Evolutionary conservation across 64 coral and sea anemone species (phyloP).

Genomic region (Pocillopora verrucosa): DNA sequence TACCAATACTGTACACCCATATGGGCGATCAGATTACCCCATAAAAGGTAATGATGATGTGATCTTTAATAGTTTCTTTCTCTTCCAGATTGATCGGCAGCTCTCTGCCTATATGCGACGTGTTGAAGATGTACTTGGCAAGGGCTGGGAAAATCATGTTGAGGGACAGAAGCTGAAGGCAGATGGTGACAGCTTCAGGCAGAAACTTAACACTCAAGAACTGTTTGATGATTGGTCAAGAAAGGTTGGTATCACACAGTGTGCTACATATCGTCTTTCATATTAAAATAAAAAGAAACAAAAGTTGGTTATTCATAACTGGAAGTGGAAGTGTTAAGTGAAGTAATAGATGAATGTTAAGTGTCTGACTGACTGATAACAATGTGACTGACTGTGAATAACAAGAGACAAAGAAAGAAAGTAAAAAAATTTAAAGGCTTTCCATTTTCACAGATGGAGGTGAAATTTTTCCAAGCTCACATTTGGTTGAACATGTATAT

Average conservation of each 20-base stretch:
- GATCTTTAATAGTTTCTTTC: neutral
- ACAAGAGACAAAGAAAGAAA: too few relatives aligned
- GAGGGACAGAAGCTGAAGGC: slow-evolving; percentile 94
- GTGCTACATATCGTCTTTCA: neutral
- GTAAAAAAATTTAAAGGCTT: too few relatives aligned
- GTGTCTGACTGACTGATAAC: too few relatives aligned
- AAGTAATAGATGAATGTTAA: too few relatives aligned
- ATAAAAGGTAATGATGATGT: too few relatives aligned
- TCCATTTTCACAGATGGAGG: too few relatives aligned
- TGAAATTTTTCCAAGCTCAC: too few relatives aligned
- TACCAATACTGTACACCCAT: too few relatives aligned
- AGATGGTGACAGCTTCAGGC: slow-evolving; percentile 96
- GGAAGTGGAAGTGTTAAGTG: too few relatives aligned
- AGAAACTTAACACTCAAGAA: slow-evolving; percentile 96
- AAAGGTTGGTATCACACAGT: slow-evolving; percentile 47
- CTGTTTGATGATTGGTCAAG: slow-evolving; percentile 99
- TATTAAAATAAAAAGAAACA: neutral
- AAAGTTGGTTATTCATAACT: neutral
- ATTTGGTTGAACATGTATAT: neutral
- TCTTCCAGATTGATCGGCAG: slow-evolving; percentile 87
- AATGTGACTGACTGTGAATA: too few relatives aligned
- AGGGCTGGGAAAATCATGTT: slow-evolving; percentile 99
- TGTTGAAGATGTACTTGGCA: slow-evolving; percentile 98
- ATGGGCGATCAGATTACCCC: too few relatives aligned
- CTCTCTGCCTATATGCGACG: slow-evolving; percentile 92